Percentiles rank a stretch among this genome's conserved stretches.
phyloP scores from a whole-genome alignment of 2,113 vertebrate species.

The Callorhinus ursinus region DNA sequence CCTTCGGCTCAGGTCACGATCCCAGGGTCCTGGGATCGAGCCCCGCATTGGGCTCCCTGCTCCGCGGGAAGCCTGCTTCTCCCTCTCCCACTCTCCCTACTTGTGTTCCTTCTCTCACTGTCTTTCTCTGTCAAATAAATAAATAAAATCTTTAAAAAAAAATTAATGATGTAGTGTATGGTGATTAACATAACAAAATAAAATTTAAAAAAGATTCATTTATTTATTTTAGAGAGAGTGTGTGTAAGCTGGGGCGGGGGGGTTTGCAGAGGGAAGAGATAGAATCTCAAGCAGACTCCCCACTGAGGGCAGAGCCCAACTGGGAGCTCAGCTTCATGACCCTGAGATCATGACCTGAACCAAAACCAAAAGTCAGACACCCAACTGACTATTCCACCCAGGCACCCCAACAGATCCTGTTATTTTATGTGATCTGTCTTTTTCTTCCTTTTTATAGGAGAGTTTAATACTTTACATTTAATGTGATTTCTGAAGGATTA shows the following conservation, averaged over 20 bases:
- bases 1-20: too few relatives aligned
- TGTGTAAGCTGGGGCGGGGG: not conserved
- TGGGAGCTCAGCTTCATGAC: not conserved
- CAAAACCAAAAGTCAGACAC: not conserved
- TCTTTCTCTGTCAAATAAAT: too few relatives aligned
- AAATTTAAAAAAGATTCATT: not conserved
- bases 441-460: not conserved
- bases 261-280: not conserved
- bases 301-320: not conserved
- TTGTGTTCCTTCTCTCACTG: too few relatives aligned
- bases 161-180: too few relatives aligned
- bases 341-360: not conserved
- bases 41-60: too few relatives aligned
- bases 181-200: too few relatives aligned
- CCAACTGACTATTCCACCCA: too few relatives aligned
- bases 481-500: not conserved
- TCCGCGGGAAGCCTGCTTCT: too few relatives aligned
- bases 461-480: not conserved
- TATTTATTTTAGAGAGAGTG: not conserved
- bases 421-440: not conserved
- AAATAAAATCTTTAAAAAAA: too few relatives aligned
- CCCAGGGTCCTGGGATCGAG: too few relatives aligned
- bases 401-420: not conserved
- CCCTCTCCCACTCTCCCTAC: too few relatives aligned
- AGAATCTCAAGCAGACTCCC: not conserved